Evolutionary conservation across 64 coral and sea anemone species (phyloP), one percentile per base, ranked within the genome.

Genomic region (Pachyseris speciosa): DNA sequence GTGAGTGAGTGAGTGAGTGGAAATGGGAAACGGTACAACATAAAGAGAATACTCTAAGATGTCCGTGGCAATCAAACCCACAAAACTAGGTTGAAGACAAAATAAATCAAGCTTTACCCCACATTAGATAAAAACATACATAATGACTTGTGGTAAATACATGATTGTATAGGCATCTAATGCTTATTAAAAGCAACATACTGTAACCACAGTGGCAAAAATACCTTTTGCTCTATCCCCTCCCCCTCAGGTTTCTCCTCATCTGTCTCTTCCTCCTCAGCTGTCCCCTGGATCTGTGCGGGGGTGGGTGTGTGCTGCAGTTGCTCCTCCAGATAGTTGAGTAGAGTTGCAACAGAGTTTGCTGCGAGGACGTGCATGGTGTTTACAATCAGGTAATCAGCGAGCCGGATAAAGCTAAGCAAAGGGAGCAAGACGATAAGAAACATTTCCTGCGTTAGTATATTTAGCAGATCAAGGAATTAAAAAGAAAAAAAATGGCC

Each of bases 331-430:
- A 99, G 60, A 68, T 99, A 99, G 29, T 99, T 99, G 20, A 99
- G 75, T 9, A 99, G 80, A 25, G 97, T 99, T 13, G 97, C 97
- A 5, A 99, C 97, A 9, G 97, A 99, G 86, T 99, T 99, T 34
- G 95, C 97, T 45, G 94, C 94, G 28, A 99, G 83, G 19, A 95
- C 97, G 69, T 99, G 97, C 97, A 99, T 99, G n/a, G 97, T 99
- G 83, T 99, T 99, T n/a, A 99, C 94, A 83, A 99, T 99, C 12
- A 99, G 86, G 41, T 99, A 99, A 72, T 99, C 97, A 64, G 97
- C 94, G 52, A 99, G 94, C 16, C 97, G 97, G 73, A 99, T 99
- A 88, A 99, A 99, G 69, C 97, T 98, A 37, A 45, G 71, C 40
- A 64, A 9, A 94, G 40, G 38, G 2, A 49, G 44, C 2, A 17